phyloP scores from a whole-genome alignment of 1,140 invertebrate genomes.

The Drusus annulatus region DNA sequence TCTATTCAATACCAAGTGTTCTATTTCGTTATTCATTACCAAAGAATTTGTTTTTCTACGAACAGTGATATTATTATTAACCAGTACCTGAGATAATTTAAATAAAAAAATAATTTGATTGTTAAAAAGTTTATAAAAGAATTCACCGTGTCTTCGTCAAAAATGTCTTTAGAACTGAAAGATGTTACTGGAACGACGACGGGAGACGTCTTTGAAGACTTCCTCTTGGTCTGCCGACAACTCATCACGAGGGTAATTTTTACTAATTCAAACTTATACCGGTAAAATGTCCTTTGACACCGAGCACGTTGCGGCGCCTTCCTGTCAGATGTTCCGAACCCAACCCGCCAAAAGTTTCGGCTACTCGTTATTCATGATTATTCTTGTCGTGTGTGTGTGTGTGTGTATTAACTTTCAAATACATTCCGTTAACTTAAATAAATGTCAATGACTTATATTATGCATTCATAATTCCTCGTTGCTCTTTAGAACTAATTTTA shows the following conservation, averaged over 20 bases:
- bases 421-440: too few species aligned
- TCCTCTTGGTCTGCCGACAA: slow-evolving; percentile 73
- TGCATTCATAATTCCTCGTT: too few species aligned
- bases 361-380: too few species aligned
- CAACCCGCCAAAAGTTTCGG: too few species aligned
- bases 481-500: too few species aligned
- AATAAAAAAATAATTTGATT: background rate
- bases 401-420: too few species aligned
- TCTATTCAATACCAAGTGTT: background rate
- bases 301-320: too few species aligned
- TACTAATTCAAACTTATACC: too few species aligned
- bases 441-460: background rate
- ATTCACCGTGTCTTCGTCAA: slow-evolving; percentile 41
- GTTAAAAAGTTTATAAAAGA: background rate
- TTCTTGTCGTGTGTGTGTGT: too few species aligned
- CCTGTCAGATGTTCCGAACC: too few species aligned
- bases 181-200: slow-evolving; percentile 63
- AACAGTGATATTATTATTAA: background rate
- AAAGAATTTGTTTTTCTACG: background rate
- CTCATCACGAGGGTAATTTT: slow-evolving; percentile 72
- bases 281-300: too few species aligned
- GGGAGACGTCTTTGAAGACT: slow-evolving; percentile 77
- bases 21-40: background rate
- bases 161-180: slow-evolving; percentile 70
- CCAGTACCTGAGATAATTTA: background rate